A percentile compares a stretch with the other conserved stretches of the same genome.
Evolutionary conservation across 2,797 vertebrate genomes (phyloP).

Genomic region (Ctenopoma multispine): DNA sequence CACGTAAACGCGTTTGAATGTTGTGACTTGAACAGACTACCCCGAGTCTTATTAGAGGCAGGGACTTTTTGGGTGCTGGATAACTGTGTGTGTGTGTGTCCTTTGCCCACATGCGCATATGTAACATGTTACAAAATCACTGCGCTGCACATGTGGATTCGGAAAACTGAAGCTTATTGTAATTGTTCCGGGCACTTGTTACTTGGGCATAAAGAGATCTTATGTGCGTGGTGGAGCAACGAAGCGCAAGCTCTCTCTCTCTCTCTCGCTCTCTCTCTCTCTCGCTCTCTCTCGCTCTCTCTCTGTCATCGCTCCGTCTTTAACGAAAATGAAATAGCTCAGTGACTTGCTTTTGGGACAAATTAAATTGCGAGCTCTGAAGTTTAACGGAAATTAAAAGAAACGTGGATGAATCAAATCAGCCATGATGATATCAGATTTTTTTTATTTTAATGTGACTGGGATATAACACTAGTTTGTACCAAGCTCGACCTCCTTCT

Average conservation of each 20-base stretch:
- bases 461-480: slow-evolving; percentile 32
- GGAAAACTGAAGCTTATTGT: slow-evolving; percentile 29
- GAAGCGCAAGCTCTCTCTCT: slow-evolving; percentile 43
- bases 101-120: slow-evolving; percentile 9
- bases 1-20: slow-evolving; percentile 50
- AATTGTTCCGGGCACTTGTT: slow-evolving; percentile 76
- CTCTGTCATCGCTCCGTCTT: slow-evolving; percentile 16
- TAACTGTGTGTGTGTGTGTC: slow-evolving; percentile 3
- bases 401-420: slow-evolving; percentile 25
- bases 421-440: slow-evolving; percentile 14
- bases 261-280: slow-evolving; percentile 4
- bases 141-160: slow-evolving; percentile 22
- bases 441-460: not conserved
- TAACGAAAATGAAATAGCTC: slow-evolving; percentile 20
- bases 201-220: slow-evolving; percentile 67
- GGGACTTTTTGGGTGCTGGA: slow-evolving; percentile 18
- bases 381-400: slow-evolving; percentile 37
- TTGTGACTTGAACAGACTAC: slow-evolving; percentile 49
- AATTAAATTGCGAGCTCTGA: slow-evolving; percentile 15
- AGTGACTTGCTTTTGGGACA: slow-evolving; percentile 24
- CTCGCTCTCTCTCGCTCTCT: not conserved
- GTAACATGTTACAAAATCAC: slow-evolving; percentile 1
- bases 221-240: slow-evolving; percentile 65
- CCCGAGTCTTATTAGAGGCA: slow-evolving; percentile 24
- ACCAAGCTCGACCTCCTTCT: slow-evolving; percentile 38